Evolutionary conservation across 1,140 invertebrate species (phyloP).

Genomic region (Drosophila lowei): DNA sequence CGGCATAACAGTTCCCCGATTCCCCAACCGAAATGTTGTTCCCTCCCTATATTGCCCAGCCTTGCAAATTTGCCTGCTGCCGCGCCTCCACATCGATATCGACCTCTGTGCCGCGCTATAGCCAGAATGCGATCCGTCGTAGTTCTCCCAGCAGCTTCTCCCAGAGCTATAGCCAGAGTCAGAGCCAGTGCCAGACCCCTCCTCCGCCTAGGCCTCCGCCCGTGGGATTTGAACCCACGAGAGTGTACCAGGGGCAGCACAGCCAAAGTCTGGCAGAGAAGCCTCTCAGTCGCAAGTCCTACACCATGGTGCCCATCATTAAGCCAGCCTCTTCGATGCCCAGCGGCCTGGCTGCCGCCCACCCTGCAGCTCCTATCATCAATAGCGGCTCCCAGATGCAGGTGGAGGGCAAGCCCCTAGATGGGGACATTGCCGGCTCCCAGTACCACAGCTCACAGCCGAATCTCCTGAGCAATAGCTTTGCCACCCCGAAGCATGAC

Average conservation of each 20-base stretch:
- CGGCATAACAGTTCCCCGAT: conserved; percentile 69
- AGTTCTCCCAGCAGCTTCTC: conserved; percentile 65
- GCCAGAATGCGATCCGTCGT: conserved; percentile 32
- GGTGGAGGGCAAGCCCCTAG: conserved; percentile 42
- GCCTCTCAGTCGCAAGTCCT: conserved; percentile 53
- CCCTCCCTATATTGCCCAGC: conserved; percentile 80
- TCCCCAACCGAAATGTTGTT: conserved; percentile 82
- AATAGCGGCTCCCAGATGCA: conserved; percentile 23
- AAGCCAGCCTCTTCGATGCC: conserved; percentile 81
- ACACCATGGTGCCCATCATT: conserved; percentile 65
- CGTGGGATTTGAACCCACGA: conserved; percentile 47
- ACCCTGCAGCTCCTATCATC: conserved; percentile 14
- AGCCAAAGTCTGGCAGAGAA: conserved; percentile 41
- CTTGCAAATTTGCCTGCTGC: conserved; percentile 79
- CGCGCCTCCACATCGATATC: conserved; percentile 61
- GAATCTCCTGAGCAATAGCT: conserved; percentile 65
- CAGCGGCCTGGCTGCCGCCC: conserved; percentile 54
- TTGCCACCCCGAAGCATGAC: conserved; percentile 15
- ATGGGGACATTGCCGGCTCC: conserved; percentile 21
- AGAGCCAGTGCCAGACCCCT: conserved; percentile 37
- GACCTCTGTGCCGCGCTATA: conserved; percentile 75
- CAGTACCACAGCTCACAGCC: conserved; percentile 79
- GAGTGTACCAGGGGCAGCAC: conserved; percentile 11
- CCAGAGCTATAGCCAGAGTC: conserved; percentile 17
- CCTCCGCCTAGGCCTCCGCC: conserved; percentile 78